Conservation (phyloP, 2,113 vertebrate species). For the Rana temporaria region DNA sequence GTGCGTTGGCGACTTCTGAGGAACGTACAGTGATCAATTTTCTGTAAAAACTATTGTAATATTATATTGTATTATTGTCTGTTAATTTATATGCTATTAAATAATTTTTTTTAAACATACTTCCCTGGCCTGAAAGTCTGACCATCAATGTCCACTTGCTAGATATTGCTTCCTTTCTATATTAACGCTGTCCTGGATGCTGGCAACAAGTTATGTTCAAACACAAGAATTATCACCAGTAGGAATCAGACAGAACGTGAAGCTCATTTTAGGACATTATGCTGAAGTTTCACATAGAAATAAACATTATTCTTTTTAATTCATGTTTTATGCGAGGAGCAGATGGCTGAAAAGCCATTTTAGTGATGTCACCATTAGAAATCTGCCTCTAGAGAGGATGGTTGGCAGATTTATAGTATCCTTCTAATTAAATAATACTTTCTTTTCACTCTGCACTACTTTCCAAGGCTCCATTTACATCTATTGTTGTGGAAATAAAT, state of each 20-base stretch:
- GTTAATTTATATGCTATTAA: too few species aligned
- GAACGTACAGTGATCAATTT: too few species aligned
- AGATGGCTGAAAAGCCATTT: constrained; percentile 34
- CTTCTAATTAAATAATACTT: constrained; percentile 46
- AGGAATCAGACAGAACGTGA: neutral
- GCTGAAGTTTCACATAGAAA: neutral
- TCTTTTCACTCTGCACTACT: neutral
- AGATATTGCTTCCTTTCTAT: too few species aligned
- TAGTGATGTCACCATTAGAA: constrained; percentile 46
- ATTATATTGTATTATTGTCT: too few species aligned
- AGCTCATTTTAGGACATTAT: neutral
- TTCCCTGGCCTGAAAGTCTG: too few species aligned
- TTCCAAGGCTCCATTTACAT: constrained; percentile 30
- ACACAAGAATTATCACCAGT: neutral
- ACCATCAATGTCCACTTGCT: too few species aligned
- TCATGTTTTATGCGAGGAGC: constrained; percentile 34
- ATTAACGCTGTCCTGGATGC: too few species aligned
- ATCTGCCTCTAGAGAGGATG: constrained; percentile 37
- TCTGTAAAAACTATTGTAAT: too few species aligned
- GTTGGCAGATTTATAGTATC: constrained; percentile 49
- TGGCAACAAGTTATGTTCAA: too few species aligned
- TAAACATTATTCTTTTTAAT: constrained; percentile 39
- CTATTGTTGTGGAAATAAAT: constrained; percentile 24
- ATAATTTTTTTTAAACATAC: too few species aligned
- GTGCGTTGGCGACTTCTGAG: too few species aligned